Evolutionary conservation across 1,140 invertebrate species (phyloP), one percentile per base, ranked within the genome.

Genomic region (Mactra quadrangularis): DNA sequence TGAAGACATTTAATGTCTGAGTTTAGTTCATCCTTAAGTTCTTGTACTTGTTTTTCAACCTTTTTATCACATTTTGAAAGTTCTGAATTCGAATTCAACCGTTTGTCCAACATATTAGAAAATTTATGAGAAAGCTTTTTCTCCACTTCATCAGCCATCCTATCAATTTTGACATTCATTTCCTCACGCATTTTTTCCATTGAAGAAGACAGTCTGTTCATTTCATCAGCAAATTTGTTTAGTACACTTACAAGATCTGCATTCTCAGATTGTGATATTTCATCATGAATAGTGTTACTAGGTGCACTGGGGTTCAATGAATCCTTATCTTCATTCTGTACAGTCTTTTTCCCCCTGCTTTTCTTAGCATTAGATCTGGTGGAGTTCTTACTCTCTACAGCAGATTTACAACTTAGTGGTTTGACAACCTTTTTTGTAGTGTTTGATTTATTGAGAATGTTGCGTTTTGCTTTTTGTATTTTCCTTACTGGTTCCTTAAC

Each of bases 1-100:
- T 64, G 60, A 19, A 64, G 60, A 35, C 60, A 64, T 31, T 33
- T 25, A 3, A 64, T 64, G 29, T 64, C 60, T 11, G 55, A 31
- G 33, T 59, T 59, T 19, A 59, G 19, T 31, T 59, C 55, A 9
- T 59, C 55, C 6, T 7, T 25, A 6, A 59, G 25, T 29, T 59
- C 55, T 9, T 3, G 3, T 59, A n/a, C 25, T 7, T 29, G 2
- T 31, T 59, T 59, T 31, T 59, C 13, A 59, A 27, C 15, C 15
- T 59, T 19, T 59, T 59, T 59, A 31, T 59, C 33, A 6, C 6
- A 13, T 59, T 59, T 59, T 9, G 55, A 7, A 27, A 19, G 7
- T 59, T 59, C 55, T n/a, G n/a, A n/a, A n/a, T n/a, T n/a, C 22
- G 55, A 7, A 29, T 59, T 59, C 3, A 59, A 29, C 4, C 55